Evolutionary conservation across 1,140 invertebrate genomes (phyloP), one percentile per base, ranked within the genome.

Genomic region (Solenopsis fugax): DNA sequence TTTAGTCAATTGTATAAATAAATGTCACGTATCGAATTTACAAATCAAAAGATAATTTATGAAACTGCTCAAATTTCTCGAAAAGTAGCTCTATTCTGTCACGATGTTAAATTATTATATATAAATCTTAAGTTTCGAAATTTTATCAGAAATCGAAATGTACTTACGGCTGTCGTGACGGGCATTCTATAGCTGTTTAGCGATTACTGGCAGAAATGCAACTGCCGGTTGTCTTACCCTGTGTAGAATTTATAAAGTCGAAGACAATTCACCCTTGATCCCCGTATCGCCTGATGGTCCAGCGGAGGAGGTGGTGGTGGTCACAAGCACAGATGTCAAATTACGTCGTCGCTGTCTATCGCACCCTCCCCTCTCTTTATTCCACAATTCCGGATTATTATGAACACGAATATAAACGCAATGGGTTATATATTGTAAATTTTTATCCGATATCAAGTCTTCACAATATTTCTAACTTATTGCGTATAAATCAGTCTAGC

Each of bases 181-280:
- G 93, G 89, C 94, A 95, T 95, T 50, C 62, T 18, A 88, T 48
- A 72, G 69, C 6, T 81, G 65, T 89, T 56, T 72, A 41, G 21
- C 18, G 21, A 29, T 2, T 0, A 62, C 67, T 89, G n/a, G 50
- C 69, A 87, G 86, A 86, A 65, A 88, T 92, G 78, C 41, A 88
- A 88, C 62, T 48, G 84, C 80, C 45, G 89, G 93, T 92, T 93
- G 91, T 91, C 71, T 86, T 78, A 81, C 90, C 87, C 77, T 65
- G 41, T 69, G 80, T 65, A 85, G 76, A 92, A 88, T 91, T 95
- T 95, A 94, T 94, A 95, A 80, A 94, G 94, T 92, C 90, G 56
- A 87, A 90, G 71, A 80, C 75, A 89, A 87, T 87, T 93, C 91
- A 92, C 93, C 91, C 88, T 92, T 94, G 93, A 94, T 92, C 93